phyloP scores from a whole-genome alignment of 2,888 invertebrate species.

The Leuctra nigra region DNA sequence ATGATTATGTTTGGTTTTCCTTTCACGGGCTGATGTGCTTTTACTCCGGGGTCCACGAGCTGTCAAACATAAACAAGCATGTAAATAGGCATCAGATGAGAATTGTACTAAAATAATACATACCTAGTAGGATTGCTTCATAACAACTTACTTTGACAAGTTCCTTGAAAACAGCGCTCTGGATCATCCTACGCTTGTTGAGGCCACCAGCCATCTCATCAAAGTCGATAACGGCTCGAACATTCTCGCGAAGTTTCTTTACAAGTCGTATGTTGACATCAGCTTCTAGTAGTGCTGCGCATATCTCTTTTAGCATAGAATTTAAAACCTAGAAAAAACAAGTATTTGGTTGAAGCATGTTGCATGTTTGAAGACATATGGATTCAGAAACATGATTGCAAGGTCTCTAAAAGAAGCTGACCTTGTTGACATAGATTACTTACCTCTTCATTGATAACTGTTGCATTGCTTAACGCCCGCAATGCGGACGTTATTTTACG shows the following conservation, averaged over 20 bases:
- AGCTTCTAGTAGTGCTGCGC: slow-evolving; percentile 93
- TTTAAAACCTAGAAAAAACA: slow-evolving; percentile 71
- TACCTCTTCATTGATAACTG: slow-evolving; percentile 97
- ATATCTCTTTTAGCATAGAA: slow-evolving; percentile 98
- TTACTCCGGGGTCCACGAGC: slow-evolving; percentile 96
- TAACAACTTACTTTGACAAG: slow-evolving; percentile 70
- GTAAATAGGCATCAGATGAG: no score
- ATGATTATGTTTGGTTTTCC: slow-evolving; percentile 94
- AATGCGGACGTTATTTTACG: slow-evolving; percentile 98
- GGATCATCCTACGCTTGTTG: slow-evolving; percentile 97
- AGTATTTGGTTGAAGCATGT: neutral
- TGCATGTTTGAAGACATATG: neutral
- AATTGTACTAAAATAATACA: neutral
- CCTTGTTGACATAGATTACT: slow-evolving; percentile 31
- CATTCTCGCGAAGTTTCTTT: slow-evolving; percentile 95
- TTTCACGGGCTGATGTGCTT: slow-evolving; percentile 92
- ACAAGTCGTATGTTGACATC: slow-evolving; percentile 95
- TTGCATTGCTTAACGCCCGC: slow-evolving; percentile 95
- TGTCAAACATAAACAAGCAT: slow-evolving; percentile 42
- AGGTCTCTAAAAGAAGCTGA: neutral
- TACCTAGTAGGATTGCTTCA: neutral
- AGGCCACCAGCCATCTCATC: slow-evolving; percentile 99
- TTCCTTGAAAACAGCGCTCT: slow-evolving; percentile 97
- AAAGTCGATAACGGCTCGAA: slow-evolving; percentile 94
- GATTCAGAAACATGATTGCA: slow-evolving; percentile 1